Conservation (phyloP, 2,113 vertebrate species). For the Dissostichus mawsoni region DNA sequence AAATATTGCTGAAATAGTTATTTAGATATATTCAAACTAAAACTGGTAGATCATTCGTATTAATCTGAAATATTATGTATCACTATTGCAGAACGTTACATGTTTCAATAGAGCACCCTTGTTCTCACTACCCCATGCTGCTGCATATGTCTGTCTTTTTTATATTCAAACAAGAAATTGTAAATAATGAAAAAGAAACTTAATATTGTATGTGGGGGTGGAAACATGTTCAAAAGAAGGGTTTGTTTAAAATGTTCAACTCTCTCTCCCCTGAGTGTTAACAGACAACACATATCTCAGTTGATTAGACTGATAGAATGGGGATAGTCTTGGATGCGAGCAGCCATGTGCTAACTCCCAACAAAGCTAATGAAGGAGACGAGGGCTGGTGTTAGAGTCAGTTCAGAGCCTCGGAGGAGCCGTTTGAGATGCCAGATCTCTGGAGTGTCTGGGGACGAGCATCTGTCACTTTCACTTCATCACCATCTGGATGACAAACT, state of each 20-base stretch:
- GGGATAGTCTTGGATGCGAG: conserved; percentile 40
- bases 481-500: conserved; percentile 62
- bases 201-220: neutral
- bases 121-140: neutral
- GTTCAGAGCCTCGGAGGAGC: conserved; percentile 57
- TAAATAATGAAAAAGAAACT: neutral
- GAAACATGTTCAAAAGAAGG: conserved; percentile 1
- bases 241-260: conserved; percentile 4
- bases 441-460: conserved; percentile 58
- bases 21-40: too few species aligned
- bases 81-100: too few species aligned
- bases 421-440: conserved; percentile 39
- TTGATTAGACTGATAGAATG: conserved; percentile 45
- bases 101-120: neutral
- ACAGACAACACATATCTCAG: conserved; percentile 23
- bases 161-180: neutral
- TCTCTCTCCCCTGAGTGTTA: conserved; percentile 25
- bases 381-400: conserved; percentile 40
- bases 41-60: too few species aligned
- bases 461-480: conserved; percentile 65
- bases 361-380: conserved; percentile 65
- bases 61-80: too few species aligned
- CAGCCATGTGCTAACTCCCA: conserved; percentile 65
- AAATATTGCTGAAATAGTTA: too few species aligned
- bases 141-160: neutral